These are phyloP conservation scores for Sus cebifrons DNA, from an alignment of 2,797 vertebrate genomes.

Conservation along the genomic window DNA sequence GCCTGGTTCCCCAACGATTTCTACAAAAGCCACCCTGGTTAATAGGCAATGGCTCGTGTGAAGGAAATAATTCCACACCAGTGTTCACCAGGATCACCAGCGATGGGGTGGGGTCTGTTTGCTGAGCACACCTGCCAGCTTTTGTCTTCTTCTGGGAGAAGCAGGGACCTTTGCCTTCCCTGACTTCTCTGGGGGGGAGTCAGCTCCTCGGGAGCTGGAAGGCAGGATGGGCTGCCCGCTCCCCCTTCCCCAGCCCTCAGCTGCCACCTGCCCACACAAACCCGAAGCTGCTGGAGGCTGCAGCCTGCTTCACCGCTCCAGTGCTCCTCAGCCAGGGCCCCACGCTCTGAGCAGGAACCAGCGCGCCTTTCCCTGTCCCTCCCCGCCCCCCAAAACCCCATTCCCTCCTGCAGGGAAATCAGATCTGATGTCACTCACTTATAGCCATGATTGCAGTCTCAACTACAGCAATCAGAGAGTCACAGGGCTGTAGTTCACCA, in stretches of 20 bases:
- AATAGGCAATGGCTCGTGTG: neutral
- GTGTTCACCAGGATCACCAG: neutral
- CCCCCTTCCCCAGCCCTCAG: neutral
- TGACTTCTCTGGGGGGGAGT: neutral
- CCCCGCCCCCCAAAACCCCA: too few relatives aligned
- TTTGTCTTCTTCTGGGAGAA: neutral
- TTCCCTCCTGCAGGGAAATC: neutral
- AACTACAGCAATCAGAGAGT: neutral
- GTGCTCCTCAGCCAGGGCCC: neutral
- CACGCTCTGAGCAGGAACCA: neutral
- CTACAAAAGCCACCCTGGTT: neutral
- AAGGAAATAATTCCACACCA: neutral
- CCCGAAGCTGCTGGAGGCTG: too few relatives aligned
- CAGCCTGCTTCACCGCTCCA: neutral
- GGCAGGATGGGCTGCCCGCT: neutral
- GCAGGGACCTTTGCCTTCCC: neutral
- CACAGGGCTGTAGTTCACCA: too few relatives aligned
- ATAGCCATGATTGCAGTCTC: neutral
- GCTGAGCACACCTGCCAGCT: neutral
- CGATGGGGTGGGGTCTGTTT: neutral
- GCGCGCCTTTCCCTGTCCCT: neutral
- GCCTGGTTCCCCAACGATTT: neutral
- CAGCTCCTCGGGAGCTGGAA: neutral
- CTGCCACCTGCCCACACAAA: neutral
- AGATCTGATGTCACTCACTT: neutral